phyloP scores from a whole-genome alignment of 2,888 invertebrate species.

The Hyles lineata region DNA sequence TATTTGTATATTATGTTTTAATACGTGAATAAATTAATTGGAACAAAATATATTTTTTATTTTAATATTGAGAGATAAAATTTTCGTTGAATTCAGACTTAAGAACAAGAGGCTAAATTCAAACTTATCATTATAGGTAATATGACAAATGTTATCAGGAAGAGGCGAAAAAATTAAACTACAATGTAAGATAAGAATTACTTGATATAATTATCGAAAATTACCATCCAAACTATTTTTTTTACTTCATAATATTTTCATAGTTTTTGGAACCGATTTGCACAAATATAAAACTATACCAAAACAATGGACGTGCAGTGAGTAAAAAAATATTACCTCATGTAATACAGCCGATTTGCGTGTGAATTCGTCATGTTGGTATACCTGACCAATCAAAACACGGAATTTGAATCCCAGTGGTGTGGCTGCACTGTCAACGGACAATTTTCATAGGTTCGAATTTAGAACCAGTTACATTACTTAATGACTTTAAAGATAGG shows the following conservation, averaged over 20 bases:
- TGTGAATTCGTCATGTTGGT: neutral
- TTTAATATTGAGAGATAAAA: neutral
- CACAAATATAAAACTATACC: conserved; percentile 9
- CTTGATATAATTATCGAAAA: conserved; percentile 58
- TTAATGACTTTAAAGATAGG: too few relatives aligned
- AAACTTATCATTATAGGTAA: neutral
- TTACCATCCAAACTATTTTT: conserved; percentile 42
- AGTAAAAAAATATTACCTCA: conserved; percentile 2
- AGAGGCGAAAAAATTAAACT: conserved; percentile 36
- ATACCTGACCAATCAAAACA: neutral
- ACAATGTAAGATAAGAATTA: conserved; percentile 50
- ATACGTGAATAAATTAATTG: conserved; percentile 6
- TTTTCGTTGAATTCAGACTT: neutral
- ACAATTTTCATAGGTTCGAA: neutral
- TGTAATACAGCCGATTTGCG: neutral
- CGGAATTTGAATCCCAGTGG: too few relatives aligned
- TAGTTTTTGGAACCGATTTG: conserved; percentile 18
- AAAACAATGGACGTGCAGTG: conserved; percentile 21
- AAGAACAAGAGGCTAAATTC: neutral
- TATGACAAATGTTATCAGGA: neutral
- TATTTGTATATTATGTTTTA: conserved; percentile 18
- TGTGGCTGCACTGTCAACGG: neutral
- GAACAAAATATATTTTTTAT: neutral
- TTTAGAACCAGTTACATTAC: neutral
- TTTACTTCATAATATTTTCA: conserved; percentile 22